Evolutionary conservation across 2,797 vertebrate species (phyloP).

Genomic region (Astyanax mexicanus): DNA sequence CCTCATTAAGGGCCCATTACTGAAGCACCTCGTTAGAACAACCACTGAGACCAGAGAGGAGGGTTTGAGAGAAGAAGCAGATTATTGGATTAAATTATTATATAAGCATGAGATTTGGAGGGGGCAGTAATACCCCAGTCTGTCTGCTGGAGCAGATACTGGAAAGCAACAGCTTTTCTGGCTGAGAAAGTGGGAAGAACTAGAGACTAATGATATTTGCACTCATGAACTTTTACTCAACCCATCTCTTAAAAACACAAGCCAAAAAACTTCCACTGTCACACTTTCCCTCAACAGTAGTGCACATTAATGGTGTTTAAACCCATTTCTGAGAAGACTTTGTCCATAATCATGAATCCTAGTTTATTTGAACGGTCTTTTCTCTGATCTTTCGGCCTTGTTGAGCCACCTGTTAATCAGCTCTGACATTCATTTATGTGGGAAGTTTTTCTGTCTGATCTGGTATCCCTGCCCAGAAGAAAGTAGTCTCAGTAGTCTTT

Average conservation of each 20-base stretch:
- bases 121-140: not conserved
- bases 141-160: constrained; percentile 5
- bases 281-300: too few relatives aligned
- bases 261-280: too few relatives aligned
- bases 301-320: too few relatives aligned
- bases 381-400: too few relatives aligned
- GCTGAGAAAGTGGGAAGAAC: constrained; percentile 15
- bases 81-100: constrained; percentile 40
- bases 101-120: constrained; percentile 20
- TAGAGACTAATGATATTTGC: constrained; percentile 55
- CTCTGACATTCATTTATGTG: too few relatives aligned
- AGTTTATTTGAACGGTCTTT: too few relatives aligned
- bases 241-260: not conserved
- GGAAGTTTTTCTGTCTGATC: too few relatives aligned
- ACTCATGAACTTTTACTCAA: constrained; percentile 8
- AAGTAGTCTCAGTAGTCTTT: too few relatives aligned
- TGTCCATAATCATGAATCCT: too few relatives aligned
- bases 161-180: constrained; percentile 26
- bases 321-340: too few relatives aligned
- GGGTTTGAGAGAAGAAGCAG: constrained; percentile 23
- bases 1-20: constrained; percentile 47
- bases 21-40: constrained; percentile 19
- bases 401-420: too few relatives aligned
- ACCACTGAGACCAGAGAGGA: constrained; percentile 26
- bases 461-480: too few relatives aligned